A percentile compares a stretch with the other conserved stretches of the same genome.
These are phyloP conservation scores for Sturnus vulgaris DNA, from an alignment of 2,113 vertebrate species.

Conservation along the genomic window DNA sequence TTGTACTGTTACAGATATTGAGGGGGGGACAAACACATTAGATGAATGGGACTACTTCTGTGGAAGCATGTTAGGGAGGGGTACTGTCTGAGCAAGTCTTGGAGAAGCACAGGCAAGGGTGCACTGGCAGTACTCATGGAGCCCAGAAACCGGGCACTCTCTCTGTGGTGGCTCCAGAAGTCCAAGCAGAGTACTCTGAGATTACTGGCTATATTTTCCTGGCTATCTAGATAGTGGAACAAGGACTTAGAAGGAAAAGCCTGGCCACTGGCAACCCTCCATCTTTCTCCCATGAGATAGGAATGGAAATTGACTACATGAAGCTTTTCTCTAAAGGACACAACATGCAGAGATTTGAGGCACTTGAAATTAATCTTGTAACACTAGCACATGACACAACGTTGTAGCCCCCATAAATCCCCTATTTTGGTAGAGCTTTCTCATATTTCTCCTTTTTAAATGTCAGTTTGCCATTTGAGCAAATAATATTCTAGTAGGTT, in stretches of 20 bases:
- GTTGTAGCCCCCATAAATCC: background rate
- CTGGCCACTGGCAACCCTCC: background rate
- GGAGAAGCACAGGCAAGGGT: background rate
- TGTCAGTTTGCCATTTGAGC: background rate
- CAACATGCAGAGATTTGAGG: background rate
- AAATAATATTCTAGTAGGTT: background rate
- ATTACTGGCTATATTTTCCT: background rate
- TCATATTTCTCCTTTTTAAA: background rate
- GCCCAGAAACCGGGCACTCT: fast-evolving
- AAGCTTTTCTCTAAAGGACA: background rate
- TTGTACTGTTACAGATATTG: background rate
- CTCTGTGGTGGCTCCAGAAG: background rate
- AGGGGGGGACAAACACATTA: background rate
- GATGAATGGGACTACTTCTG: background rate
- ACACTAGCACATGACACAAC: background rate
- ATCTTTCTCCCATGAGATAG: background rate
- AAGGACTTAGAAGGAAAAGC: background rate
- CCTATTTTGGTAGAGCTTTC: background rate
- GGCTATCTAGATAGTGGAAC: background rate
- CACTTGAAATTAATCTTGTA: background rate
- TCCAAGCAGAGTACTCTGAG: background rate
- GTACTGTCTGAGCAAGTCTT: background rate
- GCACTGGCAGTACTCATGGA: fast-evolving
- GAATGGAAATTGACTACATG: background rate
- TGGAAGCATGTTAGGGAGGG: background rate